Percentiles rank a stretch among this genome's conserved stretches.
Evolutionary conservation across 2,797 vertebrate species (phyloP).

Genomic region (Smutsia gigantea): DNA sequence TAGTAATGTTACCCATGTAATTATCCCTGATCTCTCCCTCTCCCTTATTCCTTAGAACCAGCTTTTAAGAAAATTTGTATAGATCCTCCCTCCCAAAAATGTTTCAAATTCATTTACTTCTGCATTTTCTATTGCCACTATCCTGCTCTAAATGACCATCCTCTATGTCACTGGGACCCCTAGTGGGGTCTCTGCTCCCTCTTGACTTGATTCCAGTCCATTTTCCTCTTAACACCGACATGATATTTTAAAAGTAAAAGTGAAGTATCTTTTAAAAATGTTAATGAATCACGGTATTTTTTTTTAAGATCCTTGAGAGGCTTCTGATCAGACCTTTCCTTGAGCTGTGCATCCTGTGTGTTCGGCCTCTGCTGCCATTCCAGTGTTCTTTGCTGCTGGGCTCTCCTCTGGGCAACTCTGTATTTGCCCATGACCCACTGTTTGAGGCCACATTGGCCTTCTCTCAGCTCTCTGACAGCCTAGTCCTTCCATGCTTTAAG

Average conservation of each 20-base stretch:
- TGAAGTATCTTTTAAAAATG: not conserved
- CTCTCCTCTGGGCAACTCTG: not conserved
- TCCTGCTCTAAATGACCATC: not conserved
- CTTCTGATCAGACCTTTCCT: not conserved
- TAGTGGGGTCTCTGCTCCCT: not conserved
- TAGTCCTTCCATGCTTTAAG: not conserved
- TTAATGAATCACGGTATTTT: not conserved
- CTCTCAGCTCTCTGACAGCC: not conserved
- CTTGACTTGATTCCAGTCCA: not conserved
- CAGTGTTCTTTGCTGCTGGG: not conserved
- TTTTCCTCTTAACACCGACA: not conserved
- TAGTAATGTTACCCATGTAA: not conserved
- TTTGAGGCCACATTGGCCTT: not conserved
- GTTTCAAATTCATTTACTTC: not conserved
- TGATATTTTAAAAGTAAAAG: not conserved
- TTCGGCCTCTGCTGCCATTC: not conserved
- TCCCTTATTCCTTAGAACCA: not conserved
- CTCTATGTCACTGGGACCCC: not conserved
- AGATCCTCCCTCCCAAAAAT: not conserved
- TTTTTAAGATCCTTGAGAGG: not conserved
- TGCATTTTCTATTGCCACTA: not conserved
- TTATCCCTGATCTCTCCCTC: not conserved
- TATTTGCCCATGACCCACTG: rapidly evolving
- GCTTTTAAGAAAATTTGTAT: not conserved
- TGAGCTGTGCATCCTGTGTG: not conserved